Evolutionary conservation across 2,797 vertebrate genomes (phyloP), one percentile per base, ranked within the genome.

Genomic region (Urophycis tenuis): DNA sequence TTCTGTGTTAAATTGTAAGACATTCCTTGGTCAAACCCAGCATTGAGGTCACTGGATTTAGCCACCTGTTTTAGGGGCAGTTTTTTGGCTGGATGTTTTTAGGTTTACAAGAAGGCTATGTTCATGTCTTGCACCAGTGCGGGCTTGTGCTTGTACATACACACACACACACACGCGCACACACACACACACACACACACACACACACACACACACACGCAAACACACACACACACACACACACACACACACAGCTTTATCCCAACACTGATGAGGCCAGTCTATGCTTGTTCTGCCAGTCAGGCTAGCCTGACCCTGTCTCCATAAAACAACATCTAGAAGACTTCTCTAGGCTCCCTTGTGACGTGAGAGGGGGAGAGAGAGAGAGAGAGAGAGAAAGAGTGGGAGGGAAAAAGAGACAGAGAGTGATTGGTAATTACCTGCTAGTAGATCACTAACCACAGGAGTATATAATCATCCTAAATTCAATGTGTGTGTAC

Each of bases 31-130:
- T 85, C 80, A 83, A 87, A 85, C 74, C 76, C 77, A 71, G 64
- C 70, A 33, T 74, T 41, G 83, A 79, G 77, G 73, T 79, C 15
- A 75, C 84, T 84, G 80, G 81, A 87, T 88, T 87, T 89, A 88
- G 86, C 87, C 88, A 90, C 86, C 88, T 90, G 90, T 88, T 90
- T 90, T 87, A 90, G 87, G 73, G 81, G 80, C 84, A 80, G 86
- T 85, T 88, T 82, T 85, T 88, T 82, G 82, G 88, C 81, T 83
- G 83, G 82, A 88, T 82, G 82, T 79, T 88, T 91, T 86, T 79
- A 83, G 78, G 83, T 89, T 88, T 85, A 87, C 83, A 81, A 83
- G 79, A 87, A 88, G 41, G 83, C 81, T 12, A 64, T n/a, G 30
- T 36, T 39, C 72, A 39, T 73, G 64, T 32, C 78, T 76, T 84